Evolutionary conservation across 1,140 invertebrate genomes (phyloP).

Genomic region (Zeugodacus cucurbitae): DNA sequence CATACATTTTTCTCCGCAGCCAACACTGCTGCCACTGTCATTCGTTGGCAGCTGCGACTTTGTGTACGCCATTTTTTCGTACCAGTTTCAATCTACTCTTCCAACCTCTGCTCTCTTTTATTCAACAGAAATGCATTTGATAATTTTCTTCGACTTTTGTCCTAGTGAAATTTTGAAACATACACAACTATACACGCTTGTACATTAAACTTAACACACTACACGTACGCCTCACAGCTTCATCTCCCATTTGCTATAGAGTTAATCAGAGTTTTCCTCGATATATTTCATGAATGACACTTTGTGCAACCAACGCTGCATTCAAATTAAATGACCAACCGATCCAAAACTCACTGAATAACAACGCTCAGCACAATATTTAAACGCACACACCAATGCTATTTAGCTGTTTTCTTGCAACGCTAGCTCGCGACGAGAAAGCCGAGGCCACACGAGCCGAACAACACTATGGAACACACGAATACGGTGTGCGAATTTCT

Average conservation of each 20-base stretch:
- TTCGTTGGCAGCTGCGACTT: slow-evolving; percentile 3
- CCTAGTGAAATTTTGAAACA: background rate
- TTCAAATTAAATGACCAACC: slow-evolving; percentile 7
- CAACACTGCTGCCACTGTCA: background rate
- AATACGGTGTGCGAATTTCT: background rate
- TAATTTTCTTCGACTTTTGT: background rate
- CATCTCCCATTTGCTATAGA: background rate
- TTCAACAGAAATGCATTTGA: background rate
- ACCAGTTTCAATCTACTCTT: background rate
- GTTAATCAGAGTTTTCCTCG: background rate
- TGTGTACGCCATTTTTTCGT: slow-evolving; percentile 36
- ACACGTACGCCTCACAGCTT: background rate
- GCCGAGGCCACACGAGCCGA: slow-evolving; percentile 13
- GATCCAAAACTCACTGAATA: slow-evolving; percentile 7
- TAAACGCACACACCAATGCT: background rate
- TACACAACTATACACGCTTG: background rate
- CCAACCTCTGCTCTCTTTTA: background rate
- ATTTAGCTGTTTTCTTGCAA: slow-evolving; percentile 26
- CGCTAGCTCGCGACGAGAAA: background rate
- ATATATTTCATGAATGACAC: background rate
- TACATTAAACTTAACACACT: background rate
- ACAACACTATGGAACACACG: slow-evolving; percentile 2
- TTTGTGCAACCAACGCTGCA: background rate
- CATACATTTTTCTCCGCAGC: background rate
- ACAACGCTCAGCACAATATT: slow-evolving; percentile 13